Evolutionary conservation across 2,113 vertebrate genomes (phyloP).

Genomic region (Phylloscopus trochiloides): DNA sequence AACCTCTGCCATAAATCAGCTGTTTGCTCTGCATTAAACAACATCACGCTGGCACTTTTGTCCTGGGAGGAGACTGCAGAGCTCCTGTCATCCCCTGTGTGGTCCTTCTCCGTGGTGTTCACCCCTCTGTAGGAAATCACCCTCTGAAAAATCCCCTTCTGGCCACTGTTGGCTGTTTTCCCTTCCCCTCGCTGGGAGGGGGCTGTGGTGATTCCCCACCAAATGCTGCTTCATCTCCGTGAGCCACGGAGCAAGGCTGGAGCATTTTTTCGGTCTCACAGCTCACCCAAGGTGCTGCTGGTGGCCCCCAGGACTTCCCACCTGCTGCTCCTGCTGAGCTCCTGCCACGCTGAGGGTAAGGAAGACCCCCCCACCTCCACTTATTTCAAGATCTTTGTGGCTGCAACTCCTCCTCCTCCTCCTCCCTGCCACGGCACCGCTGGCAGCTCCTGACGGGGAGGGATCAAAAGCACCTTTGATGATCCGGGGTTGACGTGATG

Average conservation of each 20-base stretch:
- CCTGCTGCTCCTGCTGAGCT: neutral
- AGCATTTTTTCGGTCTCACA: fast-evolving
- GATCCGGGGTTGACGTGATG: fast-evolving
- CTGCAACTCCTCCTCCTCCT: neutral
- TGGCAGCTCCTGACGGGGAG: fast-evolving
- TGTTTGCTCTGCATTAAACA: neutral
- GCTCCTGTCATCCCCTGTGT: neutral
- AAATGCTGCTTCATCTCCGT: neutral
- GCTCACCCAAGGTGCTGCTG: neutral
- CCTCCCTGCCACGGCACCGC: neutral
- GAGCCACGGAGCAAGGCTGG: fast-evolving
- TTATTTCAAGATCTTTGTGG: neutral
- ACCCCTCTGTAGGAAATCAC: neutral
- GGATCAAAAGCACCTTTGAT: neutral
- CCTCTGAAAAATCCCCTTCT: neutral
- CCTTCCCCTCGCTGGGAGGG: neutral
- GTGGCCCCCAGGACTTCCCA: neutral
- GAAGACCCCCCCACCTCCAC: fast-evolving
- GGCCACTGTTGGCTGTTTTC: neutral
- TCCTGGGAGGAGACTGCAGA: neutral
- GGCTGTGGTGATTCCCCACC: fast-evolving
- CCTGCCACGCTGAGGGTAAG: neutral
- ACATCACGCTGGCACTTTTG: neutral
- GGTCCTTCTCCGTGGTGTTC: neutral
- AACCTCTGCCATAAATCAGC: neutral